Conservation (phyloP, 2,888 invertebrate species). For the Globia sparganii region DNA sequence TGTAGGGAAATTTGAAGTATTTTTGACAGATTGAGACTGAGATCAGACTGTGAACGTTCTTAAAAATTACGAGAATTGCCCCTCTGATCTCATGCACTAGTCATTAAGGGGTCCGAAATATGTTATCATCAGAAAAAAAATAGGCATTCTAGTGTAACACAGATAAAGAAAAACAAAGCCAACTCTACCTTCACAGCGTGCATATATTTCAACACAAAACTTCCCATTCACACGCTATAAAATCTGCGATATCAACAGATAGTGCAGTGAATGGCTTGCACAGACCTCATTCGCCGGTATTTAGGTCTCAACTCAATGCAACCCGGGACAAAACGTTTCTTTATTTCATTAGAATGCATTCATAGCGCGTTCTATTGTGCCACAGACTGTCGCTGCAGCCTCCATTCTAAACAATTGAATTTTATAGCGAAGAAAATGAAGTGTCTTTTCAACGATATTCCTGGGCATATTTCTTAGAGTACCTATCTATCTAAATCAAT, state of each 20-base stretch:
- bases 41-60: too few species aligned
- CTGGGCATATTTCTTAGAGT: slow-evolving; percentile 57
- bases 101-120: neutral
- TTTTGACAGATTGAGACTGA: too few species aligned
- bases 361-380: slow-evolving; percentile 73
- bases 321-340: slow-evolving; percentile 81
- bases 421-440: slow-evolving; percentile 67
- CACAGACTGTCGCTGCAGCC: slow-evolving; percentile 68
- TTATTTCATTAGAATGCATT: slow-evolving; percentile 85
- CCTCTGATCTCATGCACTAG: neutral
- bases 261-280: slow-evolving; percentile 70
- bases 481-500: slow-evolving; percentile 50
- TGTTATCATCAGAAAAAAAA: neutral
- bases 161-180: slow-evolving; percentile 2
- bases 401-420: slow-evolving; percentile 75
- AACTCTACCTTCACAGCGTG: neutral
- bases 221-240: slow-evolving; percentile 57
- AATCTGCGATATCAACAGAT: slow-evolving; percentile 68
- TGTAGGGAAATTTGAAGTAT: too few species aligned
- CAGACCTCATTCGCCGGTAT: slow-evolving; percentile 72
- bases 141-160: neutral
- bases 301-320: slow-evolving; percentile 78
- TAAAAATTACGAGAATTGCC: too few species aligned
- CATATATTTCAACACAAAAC: slow-evolving; percentile 36
- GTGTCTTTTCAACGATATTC: slow-evolving; percentile 58